phyloP scores from a whole-genome alignment of 2,888 invertebrate genomes.

The Xestia sexstrigata region DNA sequence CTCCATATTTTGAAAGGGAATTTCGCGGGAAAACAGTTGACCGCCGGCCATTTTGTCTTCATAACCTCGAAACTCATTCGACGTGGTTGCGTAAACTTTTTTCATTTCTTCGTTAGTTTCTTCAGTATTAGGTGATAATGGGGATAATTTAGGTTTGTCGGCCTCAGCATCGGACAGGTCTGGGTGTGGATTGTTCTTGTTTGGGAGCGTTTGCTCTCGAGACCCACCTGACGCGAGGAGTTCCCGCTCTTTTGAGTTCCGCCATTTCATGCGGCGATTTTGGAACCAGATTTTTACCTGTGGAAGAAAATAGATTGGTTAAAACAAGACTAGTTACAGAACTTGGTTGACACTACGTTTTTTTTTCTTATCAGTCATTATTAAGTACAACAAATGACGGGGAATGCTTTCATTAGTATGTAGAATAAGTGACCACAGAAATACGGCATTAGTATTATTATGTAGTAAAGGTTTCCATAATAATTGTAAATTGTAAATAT shows the following conservation, averaged over 20 bases:
- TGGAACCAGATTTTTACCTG: conserved; percentile 96
- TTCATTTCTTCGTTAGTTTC: conserved; percentile 78
- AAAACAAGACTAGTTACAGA: neutral
- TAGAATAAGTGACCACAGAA: neutral
- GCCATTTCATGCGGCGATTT: conserved; percentile 99
- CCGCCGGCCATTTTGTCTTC: conserved; percentile 84
- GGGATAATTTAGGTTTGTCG: conserved; percentile 93
- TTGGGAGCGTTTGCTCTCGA: conserved; percentile 98
- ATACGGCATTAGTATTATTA: neutral
- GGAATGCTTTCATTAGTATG: neutral
- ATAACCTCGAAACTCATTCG: conserved; percentile 74
- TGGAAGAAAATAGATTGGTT: conserved; percentile 42
- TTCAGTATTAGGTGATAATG: conserved; percentile 88
- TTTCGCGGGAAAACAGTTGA: conserved; percentile 78
- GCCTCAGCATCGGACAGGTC: conserved; percentile 97
- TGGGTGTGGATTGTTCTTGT: conserved; percentile 99
- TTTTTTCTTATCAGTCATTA: neutral
- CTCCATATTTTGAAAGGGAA: conserved; percentile 79
- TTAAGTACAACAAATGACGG: neutral
- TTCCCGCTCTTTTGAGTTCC: conserved; percentile 99
- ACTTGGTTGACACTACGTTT: neutral
- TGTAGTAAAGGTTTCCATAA: neutral
- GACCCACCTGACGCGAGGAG: conserved; percentile 98
- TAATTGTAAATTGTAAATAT: neutral
- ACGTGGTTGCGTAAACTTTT: conserved; percentile 81